phyloP scores from a whole-genome alignment of 1,140 invertebrate species.

The Goniozus legneri region DNA sequence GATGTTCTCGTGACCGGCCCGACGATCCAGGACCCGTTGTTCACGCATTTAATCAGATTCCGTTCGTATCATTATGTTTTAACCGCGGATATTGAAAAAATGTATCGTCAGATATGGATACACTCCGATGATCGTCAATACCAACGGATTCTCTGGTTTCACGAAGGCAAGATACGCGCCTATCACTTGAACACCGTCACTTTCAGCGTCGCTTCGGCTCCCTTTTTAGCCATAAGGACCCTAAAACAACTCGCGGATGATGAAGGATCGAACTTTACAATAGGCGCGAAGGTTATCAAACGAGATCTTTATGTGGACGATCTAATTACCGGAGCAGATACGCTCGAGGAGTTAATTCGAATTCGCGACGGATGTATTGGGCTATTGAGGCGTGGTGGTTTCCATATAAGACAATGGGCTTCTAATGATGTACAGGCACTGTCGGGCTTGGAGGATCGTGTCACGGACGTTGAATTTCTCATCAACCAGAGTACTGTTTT shows the following conservation, averaged over 20 bases:
- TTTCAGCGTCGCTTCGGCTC: background rate
- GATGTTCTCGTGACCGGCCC: background rate
- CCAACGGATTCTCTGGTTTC: background rate
- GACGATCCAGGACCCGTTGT: background rate
- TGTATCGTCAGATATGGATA: background rate
- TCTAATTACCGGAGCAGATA: slow-evolving; percentile 13
- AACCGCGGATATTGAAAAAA: background rate
- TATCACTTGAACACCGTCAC: background rate
- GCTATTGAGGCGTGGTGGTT: slow-evolving; percentile 26
- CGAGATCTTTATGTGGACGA: slow-evolving; percentile 37
- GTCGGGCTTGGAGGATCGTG: background rate
- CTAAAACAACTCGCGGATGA: slow-evolving; percentile 9
- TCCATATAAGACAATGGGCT: slow-evolving; percentile 36
- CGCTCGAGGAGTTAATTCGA: slow-evolving; percentile 2
- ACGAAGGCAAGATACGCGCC: background rate
- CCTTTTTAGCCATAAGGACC: slow-evolving; percentile 3
- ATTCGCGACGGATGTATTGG: slow-evolving; percentile 19
- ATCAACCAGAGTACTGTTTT: background rate
- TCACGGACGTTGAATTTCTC: background rate
- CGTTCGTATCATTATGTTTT: background rate
- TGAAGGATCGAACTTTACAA: background rate
- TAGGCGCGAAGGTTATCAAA: background rate
- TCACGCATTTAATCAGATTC: background rate
- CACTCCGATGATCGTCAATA: background rate
- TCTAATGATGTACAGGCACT: slow-evolving; percentile 24